These are phyloP conservation scores for Balaenoptera acutorostrata DNA, from an alignment of 2,113 vertebrate species.

Conservation along the genomic window DNA sequence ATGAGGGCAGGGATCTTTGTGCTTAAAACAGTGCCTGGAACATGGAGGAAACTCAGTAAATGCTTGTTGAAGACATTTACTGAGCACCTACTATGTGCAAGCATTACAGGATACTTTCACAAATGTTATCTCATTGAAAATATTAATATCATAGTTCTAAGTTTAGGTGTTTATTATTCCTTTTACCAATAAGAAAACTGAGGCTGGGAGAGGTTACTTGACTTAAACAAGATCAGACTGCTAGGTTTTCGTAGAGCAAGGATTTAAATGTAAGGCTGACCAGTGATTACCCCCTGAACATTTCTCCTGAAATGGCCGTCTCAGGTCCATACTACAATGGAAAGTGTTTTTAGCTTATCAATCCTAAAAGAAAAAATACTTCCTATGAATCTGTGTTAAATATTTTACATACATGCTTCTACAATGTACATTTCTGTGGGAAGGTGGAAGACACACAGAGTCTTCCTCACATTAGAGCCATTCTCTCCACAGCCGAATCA, in stretches of 20 bases:
- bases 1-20: background rate
- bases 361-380: background rate
- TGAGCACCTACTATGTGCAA: background rate
- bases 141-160: background rate
- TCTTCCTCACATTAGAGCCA: background rate
- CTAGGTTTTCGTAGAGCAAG: background rate
- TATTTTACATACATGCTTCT: background rate
- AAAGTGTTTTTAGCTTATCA: background rate
- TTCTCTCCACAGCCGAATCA: background rate
- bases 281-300: no score
- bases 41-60: background rate
- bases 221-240: background rate
- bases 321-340: background rate
- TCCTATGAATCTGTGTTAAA: background rate
- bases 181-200: background rate
- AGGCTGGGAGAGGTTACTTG: background rate
- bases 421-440: background rate
- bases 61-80: background rate
- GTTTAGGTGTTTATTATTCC: background rate
- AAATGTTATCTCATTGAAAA: background rate
- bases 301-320: background rate
- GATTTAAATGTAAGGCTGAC: background rate
- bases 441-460: background rate
- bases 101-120: background rate
- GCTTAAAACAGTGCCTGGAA: background rate